Evolutionary conservation across 2,888 invertebrate species (phyloP), one percentile per base, ranked within the genome.

Genomic region (Dasysyrphus albostriatus): DNA sequence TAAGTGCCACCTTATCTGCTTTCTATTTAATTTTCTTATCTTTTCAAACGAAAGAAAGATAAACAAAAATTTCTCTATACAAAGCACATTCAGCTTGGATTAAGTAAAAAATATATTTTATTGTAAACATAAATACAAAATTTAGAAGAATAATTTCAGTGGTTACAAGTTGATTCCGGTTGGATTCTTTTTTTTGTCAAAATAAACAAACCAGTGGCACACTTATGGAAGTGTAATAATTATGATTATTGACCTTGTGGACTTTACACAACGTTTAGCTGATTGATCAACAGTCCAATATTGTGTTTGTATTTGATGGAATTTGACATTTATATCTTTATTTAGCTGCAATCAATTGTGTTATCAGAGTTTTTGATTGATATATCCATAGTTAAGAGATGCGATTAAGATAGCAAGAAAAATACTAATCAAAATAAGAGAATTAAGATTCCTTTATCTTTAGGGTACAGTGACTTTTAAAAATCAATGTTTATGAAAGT

Each of bases 251-350:
- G 3, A 7, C 44, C 44, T 44, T n/a, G n/a, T n/a, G 44, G 44
- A 44, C 6, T n/a, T 44, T 44, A 42, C 37, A 37, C 12, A 9
- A 37, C 39, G 14, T 42, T 5, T 2, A 32, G 14, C 8, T 54
- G 14, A 56, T n/a, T 34, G 39, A 24, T 6, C 24, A 61, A 24
- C 39, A 61, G 39, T 61, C 59, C 19, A 61, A 42, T n/a, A n/a
- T 24, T 44, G 14, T 19, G 49, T 19, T 9, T 19, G 3, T 24
- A 24, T 7, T 7, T 32, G 32, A 32, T 12, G 6, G 7, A 44
- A 12, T 14, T 51, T 51, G 24, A 24, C 12, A 24, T 16, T 51
- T 51, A 51, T 24, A 51, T 12, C 5, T 10, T 12, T 24, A 2
- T 14, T 24, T 51, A 29, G 0, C 0, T 42, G 12, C 12, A 5